Conservation (phyloP, 2,113 vertebrate genomes). For the Elaphurus davidianus region DNA sequence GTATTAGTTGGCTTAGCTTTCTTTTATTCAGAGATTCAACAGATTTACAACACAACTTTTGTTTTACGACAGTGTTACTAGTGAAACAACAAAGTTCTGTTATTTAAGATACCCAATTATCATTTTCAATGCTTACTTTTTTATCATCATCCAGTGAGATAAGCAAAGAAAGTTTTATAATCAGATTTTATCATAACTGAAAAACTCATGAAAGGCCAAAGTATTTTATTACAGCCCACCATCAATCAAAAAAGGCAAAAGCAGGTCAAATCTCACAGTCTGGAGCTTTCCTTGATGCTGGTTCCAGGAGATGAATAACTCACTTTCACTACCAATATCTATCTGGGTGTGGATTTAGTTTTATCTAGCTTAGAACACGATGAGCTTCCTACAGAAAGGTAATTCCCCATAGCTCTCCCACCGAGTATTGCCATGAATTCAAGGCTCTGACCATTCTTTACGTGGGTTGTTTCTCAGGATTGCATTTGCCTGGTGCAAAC, state of each 20-base stretch:
- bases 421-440: background rate
- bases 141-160: background rate
- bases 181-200: conserved; percentile 5
- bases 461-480: background rate
- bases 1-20: background rate
- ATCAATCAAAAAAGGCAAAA: background rate
- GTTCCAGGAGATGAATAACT: background rate
- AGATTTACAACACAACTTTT: background rate
- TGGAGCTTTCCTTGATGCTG: background rate
- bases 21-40: background rate
- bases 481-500: background rate
- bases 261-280: background rate
- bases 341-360: background rate
- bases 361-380: background rate
- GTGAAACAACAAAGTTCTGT: background rate
- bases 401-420: background rate
- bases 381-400: background rate
- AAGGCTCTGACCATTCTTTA: background rate
- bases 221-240: background rate
- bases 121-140: background rate
- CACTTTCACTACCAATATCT: background rate
- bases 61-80: background rate
- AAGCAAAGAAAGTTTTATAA: background rate
- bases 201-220: background rate
- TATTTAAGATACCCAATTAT: background rate